Evolutionary conservation across 1,140 invertebrate genomes (phyloP), one percentile per base, ranked within the genome.

Genomic region (Atta texana): DNA sequence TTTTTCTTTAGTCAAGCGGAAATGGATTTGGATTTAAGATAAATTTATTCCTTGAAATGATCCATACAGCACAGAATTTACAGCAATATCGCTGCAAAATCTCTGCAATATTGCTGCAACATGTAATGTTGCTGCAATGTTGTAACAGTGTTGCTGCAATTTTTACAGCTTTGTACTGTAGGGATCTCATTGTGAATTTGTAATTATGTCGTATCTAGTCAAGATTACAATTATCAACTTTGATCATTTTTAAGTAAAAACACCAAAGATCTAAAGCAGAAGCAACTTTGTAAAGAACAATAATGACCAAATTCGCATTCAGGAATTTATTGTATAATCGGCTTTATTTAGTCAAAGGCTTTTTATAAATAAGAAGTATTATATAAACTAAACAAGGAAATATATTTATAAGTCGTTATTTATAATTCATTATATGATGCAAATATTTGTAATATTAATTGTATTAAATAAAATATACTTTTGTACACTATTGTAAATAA

Each of bases 401-500:
- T 59, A 59, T 51, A 2, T 10, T 57, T 6, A 21, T 81, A 74
- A 74, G 24, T 28, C 14, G 12, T 57, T 24, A 14, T 24, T 24
- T 24, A 24, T 24, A 16, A 57, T 59, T 44, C 14, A 78, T 24
- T 57, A n/a, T 8, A 71, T 16, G 28, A 61, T 61, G 68, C 21
- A 39, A 39, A 74, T 49, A 61, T 59, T 6, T 49, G n/a, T 80
- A 68, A 53, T 24, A 31, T 21, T 31, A 82, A 74, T 61, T 61
- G 18, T 84, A 74, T 1, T 2, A 61, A 49, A 51, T 74, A 24
- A 24, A 39, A 6, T 18, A 72, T 61, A 18, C 49, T 66, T 31
- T 53, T 87, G 72, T 89, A 87, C n/a, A 75, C 44, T 87, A 44
- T 75, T 90, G 78, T 90, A 90, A 90, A 89, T 90, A 90, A 90